Evolutionary conservation across 2,888 invertebrate species (phyloP).

Genomic region (Chrysina gloriosa): DNA sequence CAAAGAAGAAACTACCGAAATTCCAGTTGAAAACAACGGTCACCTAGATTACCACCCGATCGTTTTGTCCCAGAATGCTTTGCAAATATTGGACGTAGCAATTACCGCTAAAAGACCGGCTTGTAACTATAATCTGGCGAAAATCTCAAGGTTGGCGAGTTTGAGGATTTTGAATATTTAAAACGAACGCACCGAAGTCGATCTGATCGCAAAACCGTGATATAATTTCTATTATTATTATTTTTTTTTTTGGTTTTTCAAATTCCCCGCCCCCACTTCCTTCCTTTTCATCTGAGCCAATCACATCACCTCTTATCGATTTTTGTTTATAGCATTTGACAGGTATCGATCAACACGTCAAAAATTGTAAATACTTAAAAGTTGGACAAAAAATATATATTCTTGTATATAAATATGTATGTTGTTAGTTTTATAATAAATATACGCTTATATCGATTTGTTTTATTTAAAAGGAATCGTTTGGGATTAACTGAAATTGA

Average conservation of each 20-base stretch:
- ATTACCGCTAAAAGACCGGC: conserved; percentile 59
- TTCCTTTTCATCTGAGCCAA: not conserved
- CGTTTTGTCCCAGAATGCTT: conserved; percentile 56
- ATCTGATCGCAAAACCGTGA: not conserved
- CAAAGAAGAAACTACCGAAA: conserved; percentile 55
- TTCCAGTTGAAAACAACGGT: conserved; percentile 58
- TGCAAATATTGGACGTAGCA: conserved; percentile 60
- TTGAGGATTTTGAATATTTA: conserved; percentile 17
- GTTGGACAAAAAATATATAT: conserved; percentile 11
- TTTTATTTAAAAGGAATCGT: too few species aligned
- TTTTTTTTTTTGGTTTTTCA: too few species aligned
- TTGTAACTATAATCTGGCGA: conserved; percentile 56
- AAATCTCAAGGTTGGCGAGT: conserved; percentile 38
- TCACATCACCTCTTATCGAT: not conserved
- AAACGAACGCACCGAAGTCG: not conserved
- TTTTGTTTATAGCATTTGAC: not conserved
- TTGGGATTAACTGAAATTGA: not conserved
- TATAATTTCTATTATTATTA: not conserved
- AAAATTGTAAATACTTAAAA: conserved; percentile 27
- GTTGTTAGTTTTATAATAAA: conserved; percentile 38
- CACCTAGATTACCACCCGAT: conserved; percentile 60
- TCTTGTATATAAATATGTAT: conserved; percentile 29
- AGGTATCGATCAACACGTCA: not conserved
- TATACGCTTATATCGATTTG: conserved; percentile 2
- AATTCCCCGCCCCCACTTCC: too few species aligned